Base-by-base conservation (phyloP, 2,797 vertebrate species). In the Sebastes goodei region DNA sequence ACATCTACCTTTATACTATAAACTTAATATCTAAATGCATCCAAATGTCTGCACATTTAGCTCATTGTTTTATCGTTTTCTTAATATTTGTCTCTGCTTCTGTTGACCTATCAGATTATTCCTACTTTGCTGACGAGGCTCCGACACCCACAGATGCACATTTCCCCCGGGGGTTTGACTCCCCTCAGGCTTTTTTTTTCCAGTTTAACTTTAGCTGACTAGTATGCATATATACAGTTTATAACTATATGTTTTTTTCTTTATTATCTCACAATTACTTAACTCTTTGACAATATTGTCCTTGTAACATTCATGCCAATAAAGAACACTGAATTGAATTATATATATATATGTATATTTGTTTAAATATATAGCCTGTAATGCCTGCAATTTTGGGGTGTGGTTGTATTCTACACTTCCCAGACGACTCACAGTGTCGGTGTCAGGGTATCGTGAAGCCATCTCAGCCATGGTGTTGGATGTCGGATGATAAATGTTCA, bases 41-140 rank as follows among this genome's bases (percentile, higher is more conserved):
- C 6, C 9, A 59, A 2, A 27, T 72, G 42, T 59, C 4, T 76
- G 4, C 3, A 23, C 7, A 23, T 59, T 55, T 63, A 25, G 0
- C 10, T 52, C 38, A 21, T 57, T 62, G 14, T 56, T 57, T 29
- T 7, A 49, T 46, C 0, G 10, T 73, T 67, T 20, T 15, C 69
- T 59, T 38, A 23, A 23, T 59, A 15, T 53, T 35, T 46, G 4
- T 5, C 10, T 53, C 5, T 3, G 21, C 23, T 15, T 66, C 12
- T 80, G 65, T 64, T 56, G 59, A 74, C 9, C 15, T 73, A 32
- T 63, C 27, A 74, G 11, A 17, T 81, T 65, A 76, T 75, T 78
- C 2, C 74, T 35, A 27, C 65, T 38, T 65, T 80, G 82, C 84
- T 90, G 83, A 92, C 71, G 69, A 64, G 23, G 73, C 59, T 87